Base-by-base conservation (phyloP, 2,797 vertebrate species). In the Champsocephalus gunnari region DNA sequence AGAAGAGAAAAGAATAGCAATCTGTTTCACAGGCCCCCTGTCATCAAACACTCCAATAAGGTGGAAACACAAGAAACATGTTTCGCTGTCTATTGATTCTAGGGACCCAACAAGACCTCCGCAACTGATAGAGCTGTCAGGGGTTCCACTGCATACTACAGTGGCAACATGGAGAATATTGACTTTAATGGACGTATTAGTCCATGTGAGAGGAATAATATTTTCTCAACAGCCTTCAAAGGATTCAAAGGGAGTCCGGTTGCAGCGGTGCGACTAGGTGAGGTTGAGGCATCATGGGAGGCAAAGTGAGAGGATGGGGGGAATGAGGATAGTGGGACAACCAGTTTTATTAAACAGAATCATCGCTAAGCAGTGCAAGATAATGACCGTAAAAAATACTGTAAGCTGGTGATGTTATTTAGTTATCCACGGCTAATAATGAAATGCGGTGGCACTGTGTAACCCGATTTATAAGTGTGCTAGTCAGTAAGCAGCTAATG, bases 151-250 rank as follows among this genome's bases (percentile, higher is more conserved):
- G 54, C 50, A 72, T 59, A 49, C 53, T 57, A 32, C 65, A 47
- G 50, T 70, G 79, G 81, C 71, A 86, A 66, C 68, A 28, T 57
- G 71, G 66, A 70, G 74, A 87, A 81, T 87, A 84, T 87, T 85
- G 69, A 82, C 86, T 77, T 74, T 70, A 78, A 88, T 84, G 80
- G 76, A 87, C 76, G 83, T 83, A 89, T 87, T 87, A 77, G 83
- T 67, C 74, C 82, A 83, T 44, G 64, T 79, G 68, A 55, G 81
- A 86, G 84, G 61, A 74, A 88, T 77, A 91, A 92, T 92, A 90
- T 91, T 89, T 66, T 71, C 81, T 86, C 85, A 77, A 71, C 69
- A 75, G 71, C 89, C 82, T 88, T 87, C 81, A 87, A 83, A 87
- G 85, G 47, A 41, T 34, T 60, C n/a, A 59, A 66, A 43, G 47